Evolutionary conservation across 2,888 invertebrate species (phyloP).

Genomic region (Serrognathus titanus): DNA sequence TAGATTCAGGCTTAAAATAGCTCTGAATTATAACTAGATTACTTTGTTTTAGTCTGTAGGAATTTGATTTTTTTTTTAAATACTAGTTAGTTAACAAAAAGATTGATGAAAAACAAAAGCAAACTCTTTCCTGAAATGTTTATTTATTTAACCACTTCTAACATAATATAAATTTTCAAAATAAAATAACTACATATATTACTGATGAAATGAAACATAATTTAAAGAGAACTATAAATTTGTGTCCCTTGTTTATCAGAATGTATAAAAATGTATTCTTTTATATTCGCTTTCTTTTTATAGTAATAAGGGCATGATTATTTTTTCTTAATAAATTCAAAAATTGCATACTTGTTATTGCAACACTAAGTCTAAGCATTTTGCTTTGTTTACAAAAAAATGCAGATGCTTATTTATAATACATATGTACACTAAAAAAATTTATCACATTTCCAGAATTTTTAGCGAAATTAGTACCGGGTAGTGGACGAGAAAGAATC

Average conservation of each 20-base stretch:
- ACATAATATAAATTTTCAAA: conserved; percentile 2
- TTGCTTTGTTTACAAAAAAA: neutral
- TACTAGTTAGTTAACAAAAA: neutral
- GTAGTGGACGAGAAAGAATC: too few relatives aligned
- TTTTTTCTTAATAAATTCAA: conserved; percentile 4
- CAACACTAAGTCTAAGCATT: too few relatives aligned
- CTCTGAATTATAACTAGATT: too few relatives aligned
- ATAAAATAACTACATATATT: neutral
- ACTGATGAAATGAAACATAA: too few relatives aligned
- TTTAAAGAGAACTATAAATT: too few relatives aligned
- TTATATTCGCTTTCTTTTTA: too few relatives aligned
- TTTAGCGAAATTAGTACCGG: neutral
- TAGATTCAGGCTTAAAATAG: too few relatives aligned
- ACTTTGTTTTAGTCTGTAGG: too few relatives aligned
- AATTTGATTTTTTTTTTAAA: neutral
- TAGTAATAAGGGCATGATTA: neutral
- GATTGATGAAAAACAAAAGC: conserved; percentile 1
- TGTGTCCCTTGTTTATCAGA: too few relatives aligned
- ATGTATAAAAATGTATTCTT: too few relatives aligned
- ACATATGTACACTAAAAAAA: conserved; percentile 17
- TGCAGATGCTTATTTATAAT: conserved; percentile 4
- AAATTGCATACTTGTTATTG: conserved; percentile 1
- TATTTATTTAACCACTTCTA: neutral
- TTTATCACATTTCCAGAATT: conserved; percentile 15
- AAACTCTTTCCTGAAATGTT: neutral